These are phyloP conservation scores for Sorex maritimensis DNA, from an alignment of 2,797 vertebrate species.

Conservation along the genomic window DNA sequence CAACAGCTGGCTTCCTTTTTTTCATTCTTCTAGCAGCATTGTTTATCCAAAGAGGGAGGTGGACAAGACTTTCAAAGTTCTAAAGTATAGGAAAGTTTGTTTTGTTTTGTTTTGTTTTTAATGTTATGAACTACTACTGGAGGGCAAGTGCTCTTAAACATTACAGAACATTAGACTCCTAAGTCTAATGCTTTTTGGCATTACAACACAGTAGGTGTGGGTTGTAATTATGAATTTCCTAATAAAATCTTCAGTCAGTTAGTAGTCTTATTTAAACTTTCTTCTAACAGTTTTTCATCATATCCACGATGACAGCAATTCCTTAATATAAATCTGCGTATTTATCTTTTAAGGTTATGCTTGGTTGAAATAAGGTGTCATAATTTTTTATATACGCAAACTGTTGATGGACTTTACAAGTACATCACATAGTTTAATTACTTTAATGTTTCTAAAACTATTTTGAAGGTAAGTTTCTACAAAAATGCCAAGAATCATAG, in stretches of 20 bases:
- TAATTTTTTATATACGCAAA: constrained; percentile 63
- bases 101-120: constrained; percentile 10
- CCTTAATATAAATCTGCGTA: not conserved
- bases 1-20: constrained; percentile 56
- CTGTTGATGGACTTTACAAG: constrained; percentile 48
- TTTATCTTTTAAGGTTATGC: constrained; percentile 38
- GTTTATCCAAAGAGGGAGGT: constrained; percentile 18
- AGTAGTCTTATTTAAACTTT: constrained; percentile 57
- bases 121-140: not conserved
- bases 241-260: constrained; percentile 35
- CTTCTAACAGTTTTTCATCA: constrained; percentile 39
- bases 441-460: constrained; percentile 74
- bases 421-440: constrained; percentile 71
- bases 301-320: constrained; percentile 9
- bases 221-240: constrained; percentile 44
- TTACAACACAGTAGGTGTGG: not conserved
- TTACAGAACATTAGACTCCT: not conserved
- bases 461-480: constrained; percentile 59
- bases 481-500: constrained; percentile 63
- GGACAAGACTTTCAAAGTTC: constrained; percentile 28
- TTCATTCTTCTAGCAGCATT: not conserved
- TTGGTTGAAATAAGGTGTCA: constrained; percentile 33
- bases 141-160: constrained; percentile 17
- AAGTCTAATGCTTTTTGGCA: not conserved
- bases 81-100: constrained; percentile 16